Conservation (phyloP, 2,113 vertebrate species). For the Daphoenositta chrysoptera region DNA sequence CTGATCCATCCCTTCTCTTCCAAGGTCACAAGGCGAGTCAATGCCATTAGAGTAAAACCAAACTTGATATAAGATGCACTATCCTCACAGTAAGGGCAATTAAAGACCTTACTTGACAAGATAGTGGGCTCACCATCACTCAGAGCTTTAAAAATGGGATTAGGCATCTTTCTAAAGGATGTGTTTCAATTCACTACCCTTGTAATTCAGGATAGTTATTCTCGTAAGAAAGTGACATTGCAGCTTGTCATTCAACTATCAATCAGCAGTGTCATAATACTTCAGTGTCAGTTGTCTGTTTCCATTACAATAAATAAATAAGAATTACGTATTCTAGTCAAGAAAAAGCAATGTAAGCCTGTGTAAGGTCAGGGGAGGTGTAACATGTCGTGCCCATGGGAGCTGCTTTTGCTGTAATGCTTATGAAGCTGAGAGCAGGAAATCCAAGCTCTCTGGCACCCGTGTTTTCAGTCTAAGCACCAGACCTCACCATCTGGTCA, state of each 20-base stretch:
- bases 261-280: slow-evolving; percentile 31
- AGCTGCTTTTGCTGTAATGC: neutral
- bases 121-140: neutral
- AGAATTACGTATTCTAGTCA: slow-evolving; percentile 30
- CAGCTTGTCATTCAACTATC: slow-evolving; percentile 31
- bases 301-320: slow-evolving; percentile 51
- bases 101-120: slow-evolving; percentile 33
- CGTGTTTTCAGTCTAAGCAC: neutral
- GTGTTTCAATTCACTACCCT: slow-evolving; percentile 33
- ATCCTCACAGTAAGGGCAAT: slow-evolving; percentile 15
- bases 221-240: slow-evolving; percentile 23
- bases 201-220: slow-evolving; percentile 13
- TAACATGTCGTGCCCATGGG: neutral
- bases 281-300: slow-evolving; percentile 4
- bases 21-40: slow-evolving; percentile 27
- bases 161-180: slow-evolving; percentile 41
- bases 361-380: neutral
- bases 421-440: neutral
- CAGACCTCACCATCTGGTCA: neutral
- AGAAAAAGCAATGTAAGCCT: neutral
- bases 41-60: neutral
- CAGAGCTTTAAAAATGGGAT: slow-evolving; percentile 32
- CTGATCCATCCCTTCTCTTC: neutral
- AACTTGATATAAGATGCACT: neutral
- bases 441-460: neutral